Percentiles rank a stretch among this genome's conserved stretches.
phyloP scores from a whole-genome alignment of 2,888 invertebrate genomes.

The Drepana falcataria region DNA sequence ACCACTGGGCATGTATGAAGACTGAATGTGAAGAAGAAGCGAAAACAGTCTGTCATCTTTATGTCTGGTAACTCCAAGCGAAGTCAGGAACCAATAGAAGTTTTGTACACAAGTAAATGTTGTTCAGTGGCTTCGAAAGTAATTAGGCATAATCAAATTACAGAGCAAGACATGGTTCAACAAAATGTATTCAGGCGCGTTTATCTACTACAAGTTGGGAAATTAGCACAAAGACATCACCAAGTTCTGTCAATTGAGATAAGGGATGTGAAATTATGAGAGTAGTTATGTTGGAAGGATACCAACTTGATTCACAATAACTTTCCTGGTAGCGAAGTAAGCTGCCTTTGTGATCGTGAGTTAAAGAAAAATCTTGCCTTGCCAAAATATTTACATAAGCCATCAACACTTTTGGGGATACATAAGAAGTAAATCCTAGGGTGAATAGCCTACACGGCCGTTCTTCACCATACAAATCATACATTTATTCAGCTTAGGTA shows the following conservation, averaged over 20 bases:
- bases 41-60: too few species aligned
- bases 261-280: constrained; percentile 69
- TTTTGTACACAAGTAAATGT: neutral
- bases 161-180: constrained; percentile 9
- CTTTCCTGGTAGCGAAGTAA: constrained; percentile 37
- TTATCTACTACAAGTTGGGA: constrained; percentile 42
- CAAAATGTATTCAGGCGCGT: constrained; percentile 38
- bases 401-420: neutral
- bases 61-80: too few species aligned
- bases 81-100: constrained; percentile 6
- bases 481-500: too few species aligned
- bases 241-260: constrained; percentile 65
- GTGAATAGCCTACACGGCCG: too few species aligned
- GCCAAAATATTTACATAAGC: constrained; percentile 17
- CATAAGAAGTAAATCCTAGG: too few species aligned
- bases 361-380: constrained; percentile 11
- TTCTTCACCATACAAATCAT: too few species aligned
- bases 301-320: constrained; percentile 47
- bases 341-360: neutral
- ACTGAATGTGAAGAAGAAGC: too few species aligned
- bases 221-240: constrained; percentile 57
- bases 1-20: too few species aligned
- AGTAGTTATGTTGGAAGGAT: constrained; percentile 56
- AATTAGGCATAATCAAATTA: neutral
- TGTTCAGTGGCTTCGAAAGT: neutral